A percentile compares a stretch with the other conserved stretches of the same genome.
These are phyloP conservation scores for Odontocolon sp. DNA, from an alignment of 2,888 invertebrate species.

Conservation along the genomic window DNA sequence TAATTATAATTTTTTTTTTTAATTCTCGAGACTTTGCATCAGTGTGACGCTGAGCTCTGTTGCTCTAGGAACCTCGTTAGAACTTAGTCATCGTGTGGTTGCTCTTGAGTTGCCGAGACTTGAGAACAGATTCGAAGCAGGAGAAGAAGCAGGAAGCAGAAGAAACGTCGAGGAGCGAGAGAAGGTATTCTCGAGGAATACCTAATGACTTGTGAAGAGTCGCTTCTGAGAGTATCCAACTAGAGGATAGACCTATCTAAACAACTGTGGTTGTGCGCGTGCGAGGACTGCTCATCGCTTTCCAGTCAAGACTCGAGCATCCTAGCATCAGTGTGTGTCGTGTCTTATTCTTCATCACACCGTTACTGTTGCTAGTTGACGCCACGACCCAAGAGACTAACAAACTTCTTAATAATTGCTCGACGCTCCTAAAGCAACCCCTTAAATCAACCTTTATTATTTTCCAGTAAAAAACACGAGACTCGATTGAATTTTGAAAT, in stretches of 20 bases:
- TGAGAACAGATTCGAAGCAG: not conserved
- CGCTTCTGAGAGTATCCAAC: constrained; percentile 15
- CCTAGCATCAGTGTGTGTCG: not conserved
- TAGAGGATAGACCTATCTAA: constrained; percentile 30
- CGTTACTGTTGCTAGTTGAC: too few relatives aligned
- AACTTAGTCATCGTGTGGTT: constrained; percentile 2
- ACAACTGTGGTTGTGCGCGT: constrained; percentile 14
- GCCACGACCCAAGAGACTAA: too few relatives aligned
- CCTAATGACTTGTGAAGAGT: constrained; percentile 45
- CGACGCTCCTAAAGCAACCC: too few relatives aligned
- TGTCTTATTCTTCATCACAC: not conserved
- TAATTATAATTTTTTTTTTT: not conserved
- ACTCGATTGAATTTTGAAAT: too few relatives aligned
- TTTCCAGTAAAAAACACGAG: too few relatives aligned
- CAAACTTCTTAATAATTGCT: constrained; percentile 12
- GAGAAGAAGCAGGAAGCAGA: not conserved
- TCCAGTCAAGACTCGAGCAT: not conserved
- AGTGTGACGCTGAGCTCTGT: not conserved
- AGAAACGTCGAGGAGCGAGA: not conserved
- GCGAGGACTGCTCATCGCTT: not conserved
- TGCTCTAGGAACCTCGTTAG: constrained; percentile 15
- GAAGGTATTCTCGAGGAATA: constrained; percentile 29
- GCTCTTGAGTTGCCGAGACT: not conserved
- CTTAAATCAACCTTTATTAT: too few relatives aligned
- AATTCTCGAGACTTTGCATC: not conserved